Conservation (phyloP, 1,140 invertebrate genomes). For the Eufriesea mexicana region DNA sequence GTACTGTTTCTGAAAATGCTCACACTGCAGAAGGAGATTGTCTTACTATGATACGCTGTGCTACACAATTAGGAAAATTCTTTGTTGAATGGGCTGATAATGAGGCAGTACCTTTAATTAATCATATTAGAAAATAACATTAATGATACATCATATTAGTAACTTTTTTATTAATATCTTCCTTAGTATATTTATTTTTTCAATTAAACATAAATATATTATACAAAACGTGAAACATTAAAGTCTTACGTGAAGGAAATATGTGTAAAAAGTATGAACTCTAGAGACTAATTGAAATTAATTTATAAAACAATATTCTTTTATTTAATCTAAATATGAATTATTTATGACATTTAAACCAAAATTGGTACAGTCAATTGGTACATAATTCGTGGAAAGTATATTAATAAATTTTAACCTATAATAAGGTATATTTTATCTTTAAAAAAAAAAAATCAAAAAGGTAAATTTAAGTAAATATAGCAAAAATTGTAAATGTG, state of each 20-base stretch:
- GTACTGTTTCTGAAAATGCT: slow-evolving; percentile 73
- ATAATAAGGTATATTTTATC: neutral
- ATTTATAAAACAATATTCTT: too few relatives aligned
- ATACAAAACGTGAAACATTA: too few relatives aligned
- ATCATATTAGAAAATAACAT: neutral
- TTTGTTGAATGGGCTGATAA: slow-evolving; percentile 84
- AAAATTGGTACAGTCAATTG: too few relatives aligned
- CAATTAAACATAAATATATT: neutral
- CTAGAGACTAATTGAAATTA: too few relatives aligned
- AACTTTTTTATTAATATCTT: slow-evolving; percentile 9
- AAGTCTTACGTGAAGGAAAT: too few relatives aligned
- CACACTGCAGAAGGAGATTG: slow-evolving; percentile 86
- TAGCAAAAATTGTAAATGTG: too few relatives aligned
- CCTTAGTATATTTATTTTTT: neutral
- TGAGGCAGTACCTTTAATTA: slow-evolving; percentile 78
- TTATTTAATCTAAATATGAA: too few relatives aligned
- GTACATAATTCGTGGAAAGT: too few relatives aligned
- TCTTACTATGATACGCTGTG: slow-evolving; percentile 83
- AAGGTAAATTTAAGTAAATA: neutral
- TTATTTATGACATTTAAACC: too few relatives aligned
- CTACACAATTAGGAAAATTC: slow-evolving; percentile 79
- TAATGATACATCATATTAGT: neutral
- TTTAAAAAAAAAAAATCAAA: neutral
- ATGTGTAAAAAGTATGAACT: too few relatives aligned
- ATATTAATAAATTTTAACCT: neutral